Evolutionary conservation across 2,113 vertebrate species (phyloP).

Genomic region (Hyla sarda): DNA sequence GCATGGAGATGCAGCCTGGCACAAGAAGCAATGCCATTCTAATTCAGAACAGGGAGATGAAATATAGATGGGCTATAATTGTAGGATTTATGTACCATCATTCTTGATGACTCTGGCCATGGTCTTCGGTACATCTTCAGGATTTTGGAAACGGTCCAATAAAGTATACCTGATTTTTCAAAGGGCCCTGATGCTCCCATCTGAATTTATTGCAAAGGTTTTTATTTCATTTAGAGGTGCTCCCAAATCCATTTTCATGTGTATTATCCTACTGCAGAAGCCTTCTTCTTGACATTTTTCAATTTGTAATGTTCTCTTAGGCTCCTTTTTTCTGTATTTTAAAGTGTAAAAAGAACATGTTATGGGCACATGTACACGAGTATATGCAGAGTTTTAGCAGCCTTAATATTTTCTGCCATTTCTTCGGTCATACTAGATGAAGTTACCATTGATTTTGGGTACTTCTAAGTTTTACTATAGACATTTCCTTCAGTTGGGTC

Average conservation of each 20-base stretch:
- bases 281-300: not conserved
- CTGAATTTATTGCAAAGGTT: slow-evolving; percentile 5
- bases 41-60: not conserved
- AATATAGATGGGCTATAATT: slow-evolving; percentile 28
- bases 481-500: not conserved
- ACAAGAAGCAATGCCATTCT: slow-evolving; percentile 6
- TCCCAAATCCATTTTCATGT: not conserved
- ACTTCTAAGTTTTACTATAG: not conserved
- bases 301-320: not conserved
- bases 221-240: not conserved
- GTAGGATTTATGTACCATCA: slow-evolving; percentile 3
- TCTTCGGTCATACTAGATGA: not conserved
- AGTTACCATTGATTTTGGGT: not conserved
- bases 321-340: too few relatives aligned
- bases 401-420: too few relatives aligned
- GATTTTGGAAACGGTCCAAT: not conserved
- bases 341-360: too few relatives aligned
- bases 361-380: too few relatives aligned
- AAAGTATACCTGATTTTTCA: not conserved
- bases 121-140: not conserved
- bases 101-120: slow-evolving; percentile 7
- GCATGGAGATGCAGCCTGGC: slow-evolving; percentile 5
- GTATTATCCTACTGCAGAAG: not conserved
- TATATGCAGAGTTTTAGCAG: too few relatives aligned
- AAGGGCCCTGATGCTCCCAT: not conserved